phyloP scores from a whole-genome alignment of 2,113 vertebrate genomes.

The Apeltes quadracus region DNA sequence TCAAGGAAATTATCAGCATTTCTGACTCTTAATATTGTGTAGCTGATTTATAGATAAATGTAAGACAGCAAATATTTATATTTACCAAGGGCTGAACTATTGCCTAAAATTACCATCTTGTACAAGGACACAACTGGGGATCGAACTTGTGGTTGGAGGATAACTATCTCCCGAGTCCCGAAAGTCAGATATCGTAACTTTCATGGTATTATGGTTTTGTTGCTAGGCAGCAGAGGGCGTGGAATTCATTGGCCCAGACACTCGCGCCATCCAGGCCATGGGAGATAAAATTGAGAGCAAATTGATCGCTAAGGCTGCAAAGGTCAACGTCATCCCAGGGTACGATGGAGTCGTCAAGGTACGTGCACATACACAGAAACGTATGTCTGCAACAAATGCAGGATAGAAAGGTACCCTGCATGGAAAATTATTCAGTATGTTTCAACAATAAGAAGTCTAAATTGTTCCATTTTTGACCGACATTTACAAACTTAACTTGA shows the following conservation, averaged over 20 bases:
- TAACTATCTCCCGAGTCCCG: background rate
- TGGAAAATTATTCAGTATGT: background rate
- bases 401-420: background rate
- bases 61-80: background rate
- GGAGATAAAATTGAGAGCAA: constrained; percentile 99
- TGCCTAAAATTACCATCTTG: background rate
- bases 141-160: background rate
- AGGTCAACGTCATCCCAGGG: constrained; percentile 97
- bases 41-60: no score
- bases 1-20: background rate
- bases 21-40: no score
- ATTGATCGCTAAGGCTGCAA: constrained; percentile 92
- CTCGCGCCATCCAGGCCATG: constrained; percentile 96
- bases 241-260: constrained; percentile 95
- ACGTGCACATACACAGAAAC: background rate
- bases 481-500: background rate
- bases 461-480: background rate
- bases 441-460: background rate
- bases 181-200: background rate
- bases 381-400: background rate
- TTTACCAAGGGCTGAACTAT: background rate
- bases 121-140: no score
- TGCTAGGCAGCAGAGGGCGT: constrained; percentile 87
- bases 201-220: constrained; percentile 41
- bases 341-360: constrained; percentile 98